These are phyloP conservation scores for Zoanthus solanderi DNA, from an alignment of 92 coral and sea anemone genomes.

Conservation along the genomic window DNA sequence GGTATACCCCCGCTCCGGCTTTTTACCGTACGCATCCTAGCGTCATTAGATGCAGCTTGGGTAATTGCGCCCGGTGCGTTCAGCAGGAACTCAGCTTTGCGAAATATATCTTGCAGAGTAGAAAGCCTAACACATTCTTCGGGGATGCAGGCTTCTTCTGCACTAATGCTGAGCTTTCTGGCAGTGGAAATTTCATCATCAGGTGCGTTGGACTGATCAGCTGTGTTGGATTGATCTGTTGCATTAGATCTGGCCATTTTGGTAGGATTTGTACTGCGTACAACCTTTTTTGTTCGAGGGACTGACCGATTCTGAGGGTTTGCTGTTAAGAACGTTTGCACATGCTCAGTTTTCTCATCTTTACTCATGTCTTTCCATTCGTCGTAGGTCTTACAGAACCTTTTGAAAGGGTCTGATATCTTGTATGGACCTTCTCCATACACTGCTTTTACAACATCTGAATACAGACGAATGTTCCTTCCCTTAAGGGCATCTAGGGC, in stretches of 20 bases:
- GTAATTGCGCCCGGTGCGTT: conserved; percentile 58
- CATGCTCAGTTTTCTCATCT: conserved; percentile 32
- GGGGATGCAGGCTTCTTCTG: conserved; percentile 58
- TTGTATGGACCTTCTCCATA: conserved; percentile 66
- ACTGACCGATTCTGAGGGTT: conserved; percentile 20
- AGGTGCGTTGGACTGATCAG: not conserved
- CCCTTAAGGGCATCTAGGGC: conserved; percentile 51
- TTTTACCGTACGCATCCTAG: conserved; percentile 56
- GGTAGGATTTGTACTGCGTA: conserved; percentile 23
- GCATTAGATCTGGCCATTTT: not conserved
- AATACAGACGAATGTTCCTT: conserved; percentile 44
- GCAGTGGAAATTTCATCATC: not conserved
- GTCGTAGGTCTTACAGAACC: conserved; percentile 35
- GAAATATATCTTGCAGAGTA: conserved; percentile 50
- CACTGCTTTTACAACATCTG: conserved; percentile 55
- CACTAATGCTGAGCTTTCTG: conserved; percentile 37
- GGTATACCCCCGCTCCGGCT: conserved; percentile 50
- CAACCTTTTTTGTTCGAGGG: not conserved
- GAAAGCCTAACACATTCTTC: conserved; percentile 40
- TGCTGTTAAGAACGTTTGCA: conserved; percentile 42
- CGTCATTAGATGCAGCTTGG: conserved; percentile 56
- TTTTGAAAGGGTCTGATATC: conserved; percentile 18
- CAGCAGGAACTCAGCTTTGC: conserved; percentile 57
- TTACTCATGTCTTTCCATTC: conserved; percentile 55
- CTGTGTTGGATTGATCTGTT: conserved; percentile 10